Conservation (phyloP, 2,797 vertebrate genomes). For the Somateria mollissima region DNA sequence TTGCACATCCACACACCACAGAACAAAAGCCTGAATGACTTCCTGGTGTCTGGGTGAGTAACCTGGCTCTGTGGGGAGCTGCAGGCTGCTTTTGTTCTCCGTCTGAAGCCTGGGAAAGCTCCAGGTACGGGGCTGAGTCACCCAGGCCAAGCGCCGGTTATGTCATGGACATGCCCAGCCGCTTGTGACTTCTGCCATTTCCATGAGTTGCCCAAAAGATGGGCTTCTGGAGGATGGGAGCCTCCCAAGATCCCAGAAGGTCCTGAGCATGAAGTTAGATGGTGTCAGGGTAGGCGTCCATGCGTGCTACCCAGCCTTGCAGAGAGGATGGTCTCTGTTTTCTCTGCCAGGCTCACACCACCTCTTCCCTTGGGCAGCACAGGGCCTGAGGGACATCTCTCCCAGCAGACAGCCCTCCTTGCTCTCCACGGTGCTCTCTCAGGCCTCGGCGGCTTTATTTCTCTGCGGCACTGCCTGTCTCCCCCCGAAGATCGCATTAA, state of each 20-base stretch:
- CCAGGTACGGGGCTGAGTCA: not conserved
- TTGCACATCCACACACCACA: not conserved
- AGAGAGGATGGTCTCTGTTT: not conserved
- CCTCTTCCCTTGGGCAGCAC: not conserved
- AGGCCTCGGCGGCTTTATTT: not conserved
- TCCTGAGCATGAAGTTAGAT: rapidly evolving
- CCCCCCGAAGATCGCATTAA: not conserved
- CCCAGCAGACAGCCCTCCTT: not conserved
- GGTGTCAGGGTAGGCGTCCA: not conserved
- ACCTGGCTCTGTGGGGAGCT: not conserved
- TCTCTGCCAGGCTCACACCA: not conserved
- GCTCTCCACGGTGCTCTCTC: not conserved
- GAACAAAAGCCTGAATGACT: rapidly evolving
- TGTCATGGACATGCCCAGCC: not conserved
- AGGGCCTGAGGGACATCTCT: not conserved
- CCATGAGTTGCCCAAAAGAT: not conserved
- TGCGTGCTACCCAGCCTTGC: rapidly evolving
- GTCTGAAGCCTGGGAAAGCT: not conserved
- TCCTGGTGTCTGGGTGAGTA: not conserved
- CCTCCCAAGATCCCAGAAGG: not conserved
- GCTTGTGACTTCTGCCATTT: not conserved
- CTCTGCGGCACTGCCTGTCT: rapidly evolving
- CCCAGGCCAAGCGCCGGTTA: rapidly evolving
- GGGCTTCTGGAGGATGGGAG: not conserved
- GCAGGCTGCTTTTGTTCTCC: not conserved